Conservation (phyloP, 2,797 vertebrate species). For the Helarctos malayanus region DNA sequence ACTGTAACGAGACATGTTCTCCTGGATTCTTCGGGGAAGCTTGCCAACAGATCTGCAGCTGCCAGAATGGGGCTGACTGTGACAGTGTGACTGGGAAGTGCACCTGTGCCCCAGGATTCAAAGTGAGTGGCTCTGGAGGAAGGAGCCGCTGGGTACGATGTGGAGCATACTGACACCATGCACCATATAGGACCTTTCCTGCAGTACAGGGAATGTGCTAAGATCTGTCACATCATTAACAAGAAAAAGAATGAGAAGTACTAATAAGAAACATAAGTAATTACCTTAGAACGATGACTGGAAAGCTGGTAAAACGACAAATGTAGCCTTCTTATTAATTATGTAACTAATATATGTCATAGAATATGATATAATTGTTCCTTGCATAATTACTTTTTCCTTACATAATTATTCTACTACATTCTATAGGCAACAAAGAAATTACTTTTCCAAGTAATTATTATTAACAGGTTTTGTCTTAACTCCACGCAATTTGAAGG, state of each 20-base stretch:
- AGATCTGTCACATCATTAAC: neutral
- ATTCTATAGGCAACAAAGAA: neutral
- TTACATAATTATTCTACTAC: neutral
- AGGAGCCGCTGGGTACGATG: neutral
- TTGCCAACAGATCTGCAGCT: conserved; percentile 96
- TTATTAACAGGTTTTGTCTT: conserved; percentile 20
- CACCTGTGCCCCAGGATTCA: conserved; percentile 97
- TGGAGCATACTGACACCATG: accelerated
- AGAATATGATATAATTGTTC: neutral
- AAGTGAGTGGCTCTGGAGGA: conserved; percentile 89
- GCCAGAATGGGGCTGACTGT: conserved; percentile 97
- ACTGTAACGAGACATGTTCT: conserved; percentile 97
- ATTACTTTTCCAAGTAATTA: conserved; percentile 50
- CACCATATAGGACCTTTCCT: neutral
- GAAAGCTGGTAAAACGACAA: neutral
- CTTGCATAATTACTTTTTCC: neutral
- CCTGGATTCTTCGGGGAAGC: conserved; percentile 95
- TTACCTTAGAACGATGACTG: neutral
- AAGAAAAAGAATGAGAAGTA: neutral
- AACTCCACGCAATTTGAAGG: conserved; percentile 26
- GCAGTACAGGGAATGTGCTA: neutral
- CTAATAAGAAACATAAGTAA: conserved; percentile 26
- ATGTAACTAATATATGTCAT: neutral
- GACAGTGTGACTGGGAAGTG: conserved; percentile 95
- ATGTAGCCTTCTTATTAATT: neutral